Evolutionary conservation across 2,888 invertebrate species (phyloP).

Genomic region (Nowickia ferox): DNA sequence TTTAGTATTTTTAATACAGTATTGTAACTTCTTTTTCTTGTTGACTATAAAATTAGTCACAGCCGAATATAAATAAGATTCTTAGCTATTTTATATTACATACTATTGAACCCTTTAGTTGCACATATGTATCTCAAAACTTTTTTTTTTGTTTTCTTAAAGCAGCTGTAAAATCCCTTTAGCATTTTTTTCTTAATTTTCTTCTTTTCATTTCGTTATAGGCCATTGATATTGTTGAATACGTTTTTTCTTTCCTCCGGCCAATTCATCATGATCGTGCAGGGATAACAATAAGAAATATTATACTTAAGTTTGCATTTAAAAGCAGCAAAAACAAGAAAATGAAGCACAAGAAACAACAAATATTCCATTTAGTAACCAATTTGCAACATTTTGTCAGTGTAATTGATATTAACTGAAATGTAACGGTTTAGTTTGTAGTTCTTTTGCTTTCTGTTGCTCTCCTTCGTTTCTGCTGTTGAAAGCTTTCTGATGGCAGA

Average conservation of each 20-base stretch:
- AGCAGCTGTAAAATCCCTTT: constrained; percentile 44
- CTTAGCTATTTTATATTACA: neutral
- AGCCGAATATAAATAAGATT: no score
- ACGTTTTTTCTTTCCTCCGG: constrained; percentile 6
- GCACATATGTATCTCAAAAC: neutral
- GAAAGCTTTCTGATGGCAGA: constrained; percentile 48
- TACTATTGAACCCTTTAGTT: neutral
- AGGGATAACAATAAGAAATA: constrained; percentile 63
- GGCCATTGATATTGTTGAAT: constrained; percentile 23
- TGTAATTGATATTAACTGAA: constrained; percentile 63
- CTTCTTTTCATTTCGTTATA: constrained; percentile 2
- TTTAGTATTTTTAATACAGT: no score
- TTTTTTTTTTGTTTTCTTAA: neutral
- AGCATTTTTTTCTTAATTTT: neutral
- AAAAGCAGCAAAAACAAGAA: constrained; percentile 28
- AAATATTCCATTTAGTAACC: constrained; percentile 53
- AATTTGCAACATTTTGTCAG: constrained; percentile 67
- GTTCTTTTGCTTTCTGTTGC: neutral
- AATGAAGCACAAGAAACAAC: constrained; percentile 32
- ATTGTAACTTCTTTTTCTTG: neutral
- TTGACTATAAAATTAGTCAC: neutral
- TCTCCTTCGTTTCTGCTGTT: constrained; percentile 5
- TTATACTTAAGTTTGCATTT: constrained; percentile 46
- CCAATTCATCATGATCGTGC: constrained; percentile 57
- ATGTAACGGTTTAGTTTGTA: constrained; percentile 58